Evolutionary conservation across 2,797 vertebrate genomes (phyloP).

Genomic region (Onychomys arenicola): DNA sequence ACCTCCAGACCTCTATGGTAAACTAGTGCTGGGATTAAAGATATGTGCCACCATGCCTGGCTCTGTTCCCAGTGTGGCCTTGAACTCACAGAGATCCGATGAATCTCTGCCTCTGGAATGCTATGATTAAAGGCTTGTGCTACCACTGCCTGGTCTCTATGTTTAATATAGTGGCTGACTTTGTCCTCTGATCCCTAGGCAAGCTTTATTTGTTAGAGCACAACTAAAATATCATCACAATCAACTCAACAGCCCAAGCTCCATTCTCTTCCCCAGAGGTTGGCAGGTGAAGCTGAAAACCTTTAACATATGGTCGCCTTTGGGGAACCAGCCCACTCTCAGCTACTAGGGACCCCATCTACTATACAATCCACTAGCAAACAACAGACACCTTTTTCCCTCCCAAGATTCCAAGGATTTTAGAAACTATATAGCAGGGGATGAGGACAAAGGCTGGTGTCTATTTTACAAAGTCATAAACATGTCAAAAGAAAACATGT

Average conservation of each 20-base stretch:
- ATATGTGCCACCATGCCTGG: too few relatives aligned
- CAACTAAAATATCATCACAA: too few relatives aligned
- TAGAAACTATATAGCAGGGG: not conserved
- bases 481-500: conserved; percentile 4
- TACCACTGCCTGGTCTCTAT: too few relatives aligned
- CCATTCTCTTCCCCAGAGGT: not conserved
- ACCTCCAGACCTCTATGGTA: too few relatives aligned
- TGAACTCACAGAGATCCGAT: too few relatives aligned
- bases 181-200: too few relatives aligned
- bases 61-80: too few relatives aligned
- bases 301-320: not conserved
- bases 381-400: not conserved
- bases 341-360: not conserved
- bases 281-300: not conserved
- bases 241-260: not conserved
- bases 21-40: too few relatives aligned
- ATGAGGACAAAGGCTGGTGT: not conserved
- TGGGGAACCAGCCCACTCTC: not conserved
- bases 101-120: too few relatives aligned
- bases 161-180: too few relatives aligned
- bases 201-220: too few relatives aligned
- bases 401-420: not conserved
- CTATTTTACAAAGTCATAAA: not conserved
- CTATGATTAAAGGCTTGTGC: too few relatives aligned
- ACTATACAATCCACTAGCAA: not conserved